Percentiles rank a stretch among this genome's conserved stretches.
Evolutionary conservation across 2,113 vertebrate species (phyloP).

Genomic region (Dromaius novaehollandiae): DNA sequence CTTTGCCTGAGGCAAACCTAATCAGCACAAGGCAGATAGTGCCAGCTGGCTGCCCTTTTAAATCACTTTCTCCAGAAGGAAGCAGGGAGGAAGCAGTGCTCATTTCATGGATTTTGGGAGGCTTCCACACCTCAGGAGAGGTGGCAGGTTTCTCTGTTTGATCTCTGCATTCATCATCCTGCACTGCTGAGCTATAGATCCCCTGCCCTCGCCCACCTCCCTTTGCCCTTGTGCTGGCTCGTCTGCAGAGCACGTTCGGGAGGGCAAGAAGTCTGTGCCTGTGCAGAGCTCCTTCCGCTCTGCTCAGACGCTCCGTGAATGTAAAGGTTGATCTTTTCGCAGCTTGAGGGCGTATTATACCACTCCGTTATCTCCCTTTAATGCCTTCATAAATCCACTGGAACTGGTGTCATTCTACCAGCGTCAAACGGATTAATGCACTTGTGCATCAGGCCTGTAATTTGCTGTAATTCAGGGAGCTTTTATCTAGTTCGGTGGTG

Average conservation of each 20-base stretch:
- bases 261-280: not conserved
- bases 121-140: not conserved
- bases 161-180: not conserved
- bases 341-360: not conserved
- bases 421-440: not conserved
- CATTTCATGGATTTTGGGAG: not conserved
- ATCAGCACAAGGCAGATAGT: not conserved
- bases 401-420: not conserved
- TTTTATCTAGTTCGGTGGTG: not conserved
- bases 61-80: not conserved
- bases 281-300: not conserved
- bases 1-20: not conserved
- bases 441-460: not conserved
- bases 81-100: not conserved
- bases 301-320: accelerated
- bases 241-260: not conserved
- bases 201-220: accelerated
- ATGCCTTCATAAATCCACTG: not conserved
- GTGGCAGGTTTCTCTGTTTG: not conserved
- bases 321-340: not conserved
- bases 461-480: not conserved
- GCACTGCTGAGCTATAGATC: not conserved
- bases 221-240: not conserved
- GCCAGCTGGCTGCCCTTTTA: constrained; percentile 26
- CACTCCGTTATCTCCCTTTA: not conserved